A percentile compares a stretch with the other conserved stretches of the same genome.
Evolutionary conservation across 2,888 invertebrate genomes (phyloP).

Genomic region (Lordiphosa andalusiaca): DNA sequence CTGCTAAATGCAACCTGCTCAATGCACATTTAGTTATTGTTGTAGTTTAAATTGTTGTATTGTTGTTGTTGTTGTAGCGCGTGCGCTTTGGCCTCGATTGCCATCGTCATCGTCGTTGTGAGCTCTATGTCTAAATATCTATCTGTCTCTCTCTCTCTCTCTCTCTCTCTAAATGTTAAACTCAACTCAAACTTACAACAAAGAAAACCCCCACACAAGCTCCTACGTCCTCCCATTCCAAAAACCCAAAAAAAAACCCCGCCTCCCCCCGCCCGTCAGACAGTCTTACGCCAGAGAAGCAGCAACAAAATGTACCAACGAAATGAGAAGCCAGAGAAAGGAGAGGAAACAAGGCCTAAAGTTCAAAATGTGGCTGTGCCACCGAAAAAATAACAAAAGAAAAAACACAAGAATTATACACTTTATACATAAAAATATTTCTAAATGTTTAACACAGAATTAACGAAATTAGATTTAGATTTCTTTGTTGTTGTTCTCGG

Average conservation of each 20-base stretch:
- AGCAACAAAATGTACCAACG: conserved; percentile 4
- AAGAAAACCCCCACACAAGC: neutral
- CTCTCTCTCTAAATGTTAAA: conserved; percentile 16
- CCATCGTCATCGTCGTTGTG: conserved; percentile 15
- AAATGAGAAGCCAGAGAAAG: conserved; percentile 20
- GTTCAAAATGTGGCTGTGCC: conserved; percentile 73
- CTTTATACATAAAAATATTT: conserved; percentile 12
- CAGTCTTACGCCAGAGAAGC: conserved; percentile 1
- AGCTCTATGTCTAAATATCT: conserved; percentile 10
- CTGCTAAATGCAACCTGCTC: conserved; percentile 40
- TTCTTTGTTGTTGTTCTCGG: conserved; percentile 16
- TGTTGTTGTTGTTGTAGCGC: conserved; percentile 55
- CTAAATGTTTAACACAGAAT: conserved; percentile 42
- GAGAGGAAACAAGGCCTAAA: conserved; percentile 57
- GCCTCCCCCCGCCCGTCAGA: neutral
- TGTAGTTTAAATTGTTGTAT: conserved; percentile 65
- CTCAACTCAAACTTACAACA: conserved; percentile 16
- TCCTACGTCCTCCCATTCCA: neutral
- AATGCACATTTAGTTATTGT: conserved; percentile 68
- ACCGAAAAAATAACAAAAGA: conserved; percentile 42
- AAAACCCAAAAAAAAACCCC: too few relatives aligned
- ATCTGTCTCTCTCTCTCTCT: conserved; percentile 13
- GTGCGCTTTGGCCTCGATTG: conserved; percentile 41
- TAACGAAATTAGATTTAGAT: conserved; percentile 23
- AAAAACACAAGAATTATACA: conserved; percentile 17